Evolutionary conservation across 2,888 invertebrate genomes (phyloP).

Genomic region (Merodon equestris): DNA sequence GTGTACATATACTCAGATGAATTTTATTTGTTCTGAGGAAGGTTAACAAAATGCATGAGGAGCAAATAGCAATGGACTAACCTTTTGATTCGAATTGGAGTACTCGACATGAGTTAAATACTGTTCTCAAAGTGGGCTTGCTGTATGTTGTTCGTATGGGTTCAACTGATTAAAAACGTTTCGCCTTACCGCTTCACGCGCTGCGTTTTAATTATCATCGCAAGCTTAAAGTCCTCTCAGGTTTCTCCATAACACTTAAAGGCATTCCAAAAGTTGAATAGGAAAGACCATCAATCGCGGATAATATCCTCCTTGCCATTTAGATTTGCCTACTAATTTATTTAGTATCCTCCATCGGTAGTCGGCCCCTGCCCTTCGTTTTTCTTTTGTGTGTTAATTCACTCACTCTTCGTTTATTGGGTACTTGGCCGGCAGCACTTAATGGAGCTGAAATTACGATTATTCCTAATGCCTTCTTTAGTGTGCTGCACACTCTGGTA

Average conservation of each 20-base stretch:
- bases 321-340: constrained; percentile 18
- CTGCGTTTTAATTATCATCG: no score
- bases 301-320: background rate
- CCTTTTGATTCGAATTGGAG: constrained; percentile 2
- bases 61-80: constrained; percentile 16
- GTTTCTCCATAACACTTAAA: no score
- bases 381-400: constrained; percentile 22
- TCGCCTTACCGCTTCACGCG: no score
- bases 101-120: background rate
- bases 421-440: constrained; percentile 18
- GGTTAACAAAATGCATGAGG: constrained; percentile 12
- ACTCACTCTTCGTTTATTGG: constrained; percentile 21
- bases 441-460: constrained; percentile 47
- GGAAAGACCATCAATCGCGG: background rate
- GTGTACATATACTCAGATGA: constrained; percentile 6
- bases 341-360: constrained; percentile 23
- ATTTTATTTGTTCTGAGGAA: constrained; percentile 21
- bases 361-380: background rate
- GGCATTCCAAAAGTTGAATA: no score
- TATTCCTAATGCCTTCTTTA: constrained; percentile 23
- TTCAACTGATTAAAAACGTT: no score
- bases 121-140: no score
- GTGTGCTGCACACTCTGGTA: background rate
- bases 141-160: no score
- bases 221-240: no score